phyloP scores from a whole-genome alignment of 2,797 vertebrate genomes.

The Lerista edwardsae region DNA sequence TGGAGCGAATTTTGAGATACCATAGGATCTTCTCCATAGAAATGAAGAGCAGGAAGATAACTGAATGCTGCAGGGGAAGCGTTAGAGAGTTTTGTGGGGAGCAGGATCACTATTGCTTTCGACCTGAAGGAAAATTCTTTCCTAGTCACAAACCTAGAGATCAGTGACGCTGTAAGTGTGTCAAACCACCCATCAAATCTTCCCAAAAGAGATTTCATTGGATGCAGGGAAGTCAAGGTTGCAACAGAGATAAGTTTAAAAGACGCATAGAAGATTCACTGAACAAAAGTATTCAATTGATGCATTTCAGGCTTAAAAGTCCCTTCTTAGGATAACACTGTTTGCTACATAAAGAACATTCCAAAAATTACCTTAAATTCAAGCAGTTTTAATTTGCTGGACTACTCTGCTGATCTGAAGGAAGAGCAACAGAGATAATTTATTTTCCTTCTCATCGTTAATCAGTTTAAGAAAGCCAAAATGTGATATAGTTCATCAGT shows the following conservation, averaged over 20 bases:
- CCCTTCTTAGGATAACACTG: neutral
- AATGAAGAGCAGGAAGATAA: too few species aligned
- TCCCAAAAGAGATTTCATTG: neutral
- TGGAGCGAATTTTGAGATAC: too few species aligned
- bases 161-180: neutral
- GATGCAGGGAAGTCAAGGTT: neutral
- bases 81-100: too few species aligned
- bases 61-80: too few species aligned
- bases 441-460: neutral
- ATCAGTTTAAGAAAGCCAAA: neutral
- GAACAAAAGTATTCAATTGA: neutral
- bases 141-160: neutral
- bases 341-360: neutral
- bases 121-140: too few species aligned
- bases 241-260: neutral
- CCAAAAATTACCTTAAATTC: neutral
- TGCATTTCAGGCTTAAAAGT: neutral
- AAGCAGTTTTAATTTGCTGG: neutral
- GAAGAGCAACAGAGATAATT: neutral
- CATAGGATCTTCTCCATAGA: neutral
- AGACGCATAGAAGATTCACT: neutral
- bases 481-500: neutral
- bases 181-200: neutral
- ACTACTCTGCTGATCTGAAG: neutral
- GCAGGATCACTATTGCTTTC: too few species aligned